Base-by-base conservation (phyloP, 2,888 invertebrate species). In the Mimas tiliae region DNA sequence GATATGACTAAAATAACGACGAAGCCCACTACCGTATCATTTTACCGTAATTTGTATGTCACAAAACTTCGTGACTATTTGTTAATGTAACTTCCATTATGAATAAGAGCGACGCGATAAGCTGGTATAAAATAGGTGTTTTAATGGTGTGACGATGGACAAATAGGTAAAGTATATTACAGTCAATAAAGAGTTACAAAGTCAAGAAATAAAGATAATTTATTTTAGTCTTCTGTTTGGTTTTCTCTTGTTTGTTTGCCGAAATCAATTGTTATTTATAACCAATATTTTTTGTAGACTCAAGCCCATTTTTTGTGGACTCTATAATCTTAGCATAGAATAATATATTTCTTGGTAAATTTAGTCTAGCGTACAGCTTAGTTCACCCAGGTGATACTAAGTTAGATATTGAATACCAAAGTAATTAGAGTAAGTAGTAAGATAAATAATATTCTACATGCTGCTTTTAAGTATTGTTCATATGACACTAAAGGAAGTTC, bases 51-150 rank as follows among this genome's bases (percentile, higher is more conserved):
- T 58, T 58, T 48, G 58, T 65, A 48, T 48, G 33, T 27, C 67
- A 63, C 71, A 78, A 74, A 80, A 76, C 71, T 76, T 86, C 87
- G 84, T 86, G 86, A 85, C 86, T 78, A 80, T 83, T 80, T 77
- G 79, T 82, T 80, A 86, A 84, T 81, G 81, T 78, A 70, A 66
- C 74, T 71, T 81, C 83, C 87, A 87, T 87, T 86, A 86, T 73
- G 77, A 75, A 78, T 83, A 83, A 79, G 80, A 79, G 80, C 72
- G 68, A 70, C 64, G 66, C 76, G 79, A 80, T 78, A 78, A 78
- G 70, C 69, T 68, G 70, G 68, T 74, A 83, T 78, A 80, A 80
- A 81, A 77, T 79, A 74, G 72, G 77, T 69, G 64, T 58, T 12
- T 58, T 58, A 58, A 58, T 42, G 38, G 58, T 19, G 38, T 69